phyloP scores from a whole-genome alignment of 2,888 invertebrate genomes.

The Andrena fulva region DNA sequence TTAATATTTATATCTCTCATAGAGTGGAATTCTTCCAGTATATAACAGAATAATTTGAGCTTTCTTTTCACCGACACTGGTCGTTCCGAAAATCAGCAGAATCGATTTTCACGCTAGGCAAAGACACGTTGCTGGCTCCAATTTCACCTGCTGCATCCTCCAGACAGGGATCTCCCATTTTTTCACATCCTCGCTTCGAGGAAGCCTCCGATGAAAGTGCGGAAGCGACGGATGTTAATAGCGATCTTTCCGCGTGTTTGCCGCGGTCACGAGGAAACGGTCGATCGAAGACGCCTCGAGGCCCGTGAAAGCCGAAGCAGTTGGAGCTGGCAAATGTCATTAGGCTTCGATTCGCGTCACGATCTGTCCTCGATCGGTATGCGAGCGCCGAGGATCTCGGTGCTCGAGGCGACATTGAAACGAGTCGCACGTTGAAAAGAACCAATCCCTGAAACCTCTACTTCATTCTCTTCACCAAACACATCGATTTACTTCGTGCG shows the following conservation, averaged over 20 bases:
- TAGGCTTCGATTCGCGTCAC: conserved; percentile 64
- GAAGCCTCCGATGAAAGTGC: conserved; percentile 35
- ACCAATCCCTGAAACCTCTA: conserved; percentile 30
- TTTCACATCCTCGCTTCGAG: not conserved
- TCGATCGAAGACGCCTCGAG: conserved; percentile 11
- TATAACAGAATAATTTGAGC: too few relatives aligned
- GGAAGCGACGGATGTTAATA: conserved; percentile 23
- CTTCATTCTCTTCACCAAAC: not conserved
- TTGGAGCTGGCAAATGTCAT: conserved; percentile 61
- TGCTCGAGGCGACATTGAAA: conserved; percentile 61
- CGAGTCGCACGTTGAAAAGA: conserved; percentile 41
- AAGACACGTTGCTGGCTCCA: not conserved
- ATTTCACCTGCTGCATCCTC: not conserved
- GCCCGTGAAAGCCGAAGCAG: conserved; percentile 41
- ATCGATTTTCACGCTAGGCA: not conserved
- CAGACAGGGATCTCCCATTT: not conserved
- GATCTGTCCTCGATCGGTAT: conserved; percentile 73
- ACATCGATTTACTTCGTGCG: not conserved
- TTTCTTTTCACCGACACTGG: too few relatives aligned
- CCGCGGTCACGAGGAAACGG: conserved; percentile 5
- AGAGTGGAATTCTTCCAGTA: too few relatives aligned
- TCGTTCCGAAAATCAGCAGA: not conserved
- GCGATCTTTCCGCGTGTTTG: conserved; percentile 16
- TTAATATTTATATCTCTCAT: too few relatives aligned
- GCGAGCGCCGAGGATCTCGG: conserved; percentile 55